These are phyloP conservation scores for Chaetogeoica ovagalla DNA, from an alignment of 2,888 invertebrate genomes.

Conservation along the genomic window DNA sequence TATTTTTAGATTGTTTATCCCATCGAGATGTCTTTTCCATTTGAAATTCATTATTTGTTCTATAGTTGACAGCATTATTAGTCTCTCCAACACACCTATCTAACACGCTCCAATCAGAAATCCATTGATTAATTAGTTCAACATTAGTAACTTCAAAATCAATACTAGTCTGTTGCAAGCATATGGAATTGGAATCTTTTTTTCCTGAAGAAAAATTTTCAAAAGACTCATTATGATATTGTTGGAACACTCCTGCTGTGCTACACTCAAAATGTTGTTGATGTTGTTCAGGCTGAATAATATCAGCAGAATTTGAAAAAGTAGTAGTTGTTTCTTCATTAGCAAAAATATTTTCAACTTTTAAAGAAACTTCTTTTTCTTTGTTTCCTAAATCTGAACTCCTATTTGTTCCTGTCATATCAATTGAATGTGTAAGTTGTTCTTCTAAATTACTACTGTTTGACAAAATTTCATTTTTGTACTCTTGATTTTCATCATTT, in stretches of 20 bases:
- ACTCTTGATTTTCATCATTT: not conserved
- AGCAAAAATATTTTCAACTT: not conserved
- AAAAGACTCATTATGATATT: not conserved
- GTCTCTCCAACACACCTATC: not conserved
- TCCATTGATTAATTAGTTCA: slow-evolving; percentile 29
- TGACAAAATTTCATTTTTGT: not conserved
- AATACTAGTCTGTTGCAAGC: not conserved
- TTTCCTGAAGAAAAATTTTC: not conserved
- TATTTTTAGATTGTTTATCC: slow-evolving; percentile 7
- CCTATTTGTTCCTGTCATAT: not conserved
- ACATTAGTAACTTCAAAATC: not conserved
- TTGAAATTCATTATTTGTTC: not conserved
- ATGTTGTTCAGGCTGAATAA: not conserved
- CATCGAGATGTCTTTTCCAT: slow-evolving; percentile 29
- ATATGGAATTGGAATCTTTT: not conserved
- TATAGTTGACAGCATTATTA: not conserved
- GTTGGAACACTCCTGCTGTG: not conserved
- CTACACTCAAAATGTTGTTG: not conserved
- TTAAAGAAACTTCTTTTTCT: not conserved
- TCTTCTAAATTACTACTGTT: not conserved
- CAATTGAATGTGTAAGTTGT: not conserved
- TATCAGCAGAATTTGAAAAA: not conserved
- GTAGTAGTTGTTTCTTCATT: not conserved
- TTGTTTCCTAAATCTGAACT: not conserved
- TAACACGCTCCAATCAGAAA: slow-evolving; percentile 23